Conservation (phyloP, 2,888 invertebrate genomes). For the Trissoscelio sp. region DNA sequence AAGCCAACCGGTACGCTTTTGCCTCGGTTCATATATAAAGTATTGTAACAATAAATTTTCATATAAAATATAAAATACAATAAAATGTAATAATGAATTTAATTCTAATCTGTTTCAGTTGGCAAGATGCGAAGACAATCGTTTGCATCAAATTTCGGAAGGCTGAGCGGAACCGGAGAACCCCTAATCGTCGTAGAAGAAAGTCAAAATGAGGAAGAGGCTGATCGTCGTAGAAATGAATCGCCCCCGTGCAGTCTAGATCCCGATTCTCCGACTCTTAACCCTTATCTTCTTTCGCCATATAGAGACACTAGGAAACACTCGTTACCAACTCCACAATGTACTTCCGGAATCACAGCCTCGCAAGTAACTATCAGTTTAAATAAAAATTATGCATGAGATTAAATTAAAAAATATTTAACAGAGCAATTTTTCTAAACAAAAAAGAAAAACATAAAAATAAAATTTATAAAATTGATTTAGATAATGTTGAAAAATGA, state of each 20-base stretch:
- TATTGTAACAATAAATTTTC: too few species aligned
- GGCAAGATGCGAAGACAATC: conserved; percentile 79
- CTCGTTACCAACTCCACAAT: conserved; percentile 93
- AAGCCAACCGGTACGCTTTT: too few species aligned
- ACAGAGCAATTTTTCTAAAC: too few species aligned
- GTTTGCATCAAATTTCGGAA: conserved; percentile 74
- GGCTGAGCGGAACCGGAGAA: conserved; percentile 85
- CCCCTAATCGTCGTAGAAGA: conserved; percentile 94
- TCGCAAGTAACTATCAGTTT: conserved; percentile 87
- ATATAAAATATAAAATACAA: too few species aligned
- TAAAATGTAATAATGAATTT: too few species aligned
- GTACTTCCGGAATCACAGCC: conserved; percentile 93
- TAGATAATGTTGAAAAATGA: too few species aligned
- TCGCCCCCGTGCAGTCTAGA: conserved; percentile 88
- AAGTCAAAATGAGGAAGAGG: conserved; percentile 87
- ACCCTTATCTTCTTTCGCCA: conserved; percentile 92
- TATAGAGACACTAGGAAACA: conserved; percentile 92
- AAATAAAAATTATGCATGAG: too few species aligned
- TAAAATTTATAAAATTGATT: not conserved
- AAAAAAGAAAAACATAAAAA: not conserved
- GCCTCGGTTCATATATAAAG: too few species aligned
- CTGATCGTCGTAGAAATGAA: conserved; percentile 83
- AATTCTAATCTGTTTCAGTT: too few species aligned
- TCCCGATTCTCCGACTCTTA: conserved; percentile 90
- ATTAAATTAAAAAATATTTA: too few species aligned